Percentiles rank a stretch among this genome's conserved stretches.
phyloP scores from a whole-genome alignment of 2,113 vertebrate genomes.

The Arothron firmamentum region DNA sequence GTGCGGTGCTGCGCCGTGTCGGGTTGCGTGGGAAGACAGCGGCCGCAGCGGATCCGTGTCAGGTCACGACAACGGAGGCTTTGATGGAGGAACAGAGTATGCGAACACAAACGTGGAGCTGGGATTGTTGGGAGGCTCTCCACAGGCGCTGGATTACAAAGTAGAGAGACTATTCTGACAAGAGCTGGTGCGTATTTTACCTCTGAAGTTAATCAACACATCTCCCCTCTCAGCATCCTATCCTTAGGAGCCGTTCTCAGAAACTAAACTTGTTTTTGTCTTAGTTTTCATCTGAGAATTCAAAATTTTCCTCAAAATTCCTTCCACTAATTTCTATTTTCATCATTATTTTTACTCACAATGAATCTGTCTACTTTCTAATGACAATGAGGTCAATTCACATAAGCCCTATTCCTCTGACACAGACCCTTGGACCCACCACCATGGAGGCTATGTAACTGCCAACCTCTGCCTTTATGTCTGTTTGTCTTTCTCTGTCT shows the following conservation, averaged over 20 bases:
- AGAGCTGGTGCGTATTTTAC: constrained; percentile 42
- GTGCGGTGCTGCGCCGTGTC: constrained; percentile 16
- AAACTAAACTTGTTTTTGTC: too few relatives aligned
- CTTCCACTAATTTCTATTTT: background rate
- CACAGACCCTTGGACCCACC: too few relatives aligned
- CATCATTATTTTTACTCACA: too few relatives aligned
- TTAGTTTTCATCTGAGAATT: too few relatives aligned
- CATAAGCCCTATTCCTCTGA: too few relatives aligned
- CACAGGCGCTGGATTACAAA: constrained; percentile 30
- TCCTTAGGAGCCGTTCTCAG: too few relatives aligned
- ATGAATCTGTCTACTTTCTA: too few relatives aligned
- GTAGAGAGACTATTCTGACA: constrained; percentile 61
- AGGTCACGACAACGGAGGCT: constrained; percentile 61
- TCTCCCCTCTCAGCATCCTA: background rate
- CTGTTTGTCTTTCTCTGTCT: too few relatives aligned
- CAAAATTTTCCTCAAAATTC: too few relatives aligned
- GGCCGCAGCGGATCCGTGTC: background rate
- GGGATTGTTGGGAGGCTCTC: constrained; percentile 42
- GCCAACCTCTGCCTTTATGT: too few relatives aligned
- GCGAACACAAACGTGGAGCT: constrained; percentile 57
- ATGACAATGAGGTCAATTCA: too few relatives aligned
- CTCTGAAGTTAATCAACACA: background rate
- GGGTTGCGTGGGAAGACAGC: constrained; percentile 41
- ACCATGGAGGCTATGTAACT: too few relatives aligned
- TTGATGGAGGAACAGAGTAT: constrained; percentile 46